These are phyloP conservation scores for Baccha elongata DNA, from an alignment of 2,888 invertebrate species.

Conservation along the genomic window DNA sequence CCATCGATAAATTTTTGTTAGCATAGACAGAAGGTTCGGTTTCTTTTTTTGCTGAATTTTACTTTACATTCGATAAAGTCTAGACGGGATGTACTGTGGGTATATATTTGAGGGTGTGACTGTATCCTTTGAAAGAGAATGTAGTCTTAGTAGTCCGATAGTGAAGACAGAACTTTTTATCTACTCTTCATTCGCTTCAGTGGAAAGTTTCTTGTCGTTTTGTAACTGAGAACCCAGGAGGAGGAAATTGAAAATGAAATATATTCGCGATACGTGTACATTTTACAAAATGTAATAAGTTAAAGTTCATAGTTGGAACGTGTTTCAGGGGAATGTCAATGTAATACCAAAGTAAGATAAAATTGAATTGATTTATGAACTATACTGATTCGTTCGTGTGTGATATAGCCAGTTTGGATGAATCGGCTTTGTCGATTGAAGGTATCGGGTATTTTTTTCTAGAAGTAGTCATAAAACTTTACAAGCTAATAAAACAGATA, in stretches of 20 bases:
- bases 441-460: too few species aligned
- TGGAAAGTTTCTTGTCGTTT: slow-evolving; percentile 1
- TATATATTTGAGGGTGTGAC: slow-evolving; percentile 13
- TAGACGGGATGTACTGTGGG: slow-evolving; percentile 48
- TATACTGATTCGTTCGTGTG: slow-evolving; percentile 36
- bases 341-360: slow-evolving; percentile 51
- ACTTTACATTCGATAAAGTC: slow-evolving; percentile 37
- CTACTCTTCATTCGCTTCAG: slow-evolving; percentile 25
- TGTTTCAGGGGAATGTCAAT: slow-evolving; percentile 10
- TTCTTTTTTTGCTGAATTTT: slow-evolving; percentile 5
- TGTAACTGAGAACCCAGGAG: neutral
- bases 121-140: neutral
- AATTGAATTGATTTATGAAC: slow-evolving; percentile 51
- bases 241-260: slow-evolving; percentile 69
- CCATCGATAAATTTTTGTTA: slow-evolving; percentile 43
- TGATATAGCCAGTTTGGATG: neutral
- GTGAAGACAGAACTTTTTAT: slow-evolving; percentile 55
- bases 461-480: too few species aligned
- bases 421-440: neutral
- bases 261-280: slow-evolving; percentile 65
- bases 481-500: too few species aligned
- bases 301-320: slow-evolving; percentile 43
- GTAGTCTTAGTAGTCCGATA: neutral
- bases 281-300: slow-evolving; percentile 59
- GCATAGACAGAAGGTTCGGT: slow-evolving; percentile 1